Conservation (phyloP, 1,140 invertebrate species). For the Pseudomyrmex concolor region DNA sequence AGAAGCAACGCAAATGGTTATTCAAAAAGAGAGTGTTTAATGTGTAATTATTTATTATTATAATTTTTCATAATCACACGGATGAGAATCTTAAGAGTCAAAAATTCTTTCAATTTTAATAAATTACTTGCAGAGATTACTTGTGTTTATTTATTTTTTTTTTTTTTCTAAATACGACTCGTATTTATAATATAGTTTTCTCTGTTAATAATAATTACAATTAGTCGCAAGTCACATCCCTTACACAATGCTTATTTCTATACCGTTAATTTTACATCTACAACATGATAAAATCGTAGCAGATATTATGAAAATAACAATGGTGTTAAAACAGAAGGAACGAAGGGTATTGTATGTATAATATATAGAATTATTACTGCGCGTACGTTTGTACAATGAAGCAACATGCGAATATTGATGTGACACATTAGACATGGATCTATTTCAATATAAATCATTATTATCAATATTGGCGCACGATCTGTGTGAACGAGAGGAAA, state of each 20-base stretch:
- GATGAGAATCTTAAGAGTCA: too few species aligned
- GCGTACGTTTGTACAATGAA: conserved; percentile 10
- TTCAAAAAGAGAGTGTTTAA: background rate
- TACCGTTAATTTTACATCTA: background rate
- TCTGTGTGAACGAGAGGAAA: conserved; percentile 8
- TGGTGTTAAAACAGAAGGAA: background rate
- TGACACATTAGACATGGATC: conserved; percentile 1
- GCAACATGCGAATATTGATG: background rate
- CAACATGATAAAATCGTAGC: background rate
- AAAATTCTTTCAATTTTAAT: too few species aligned
- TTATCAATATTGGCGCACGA: background rate
- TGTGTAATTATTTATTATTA: background rate
- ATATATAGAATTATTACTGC: conserved; percentile 8
- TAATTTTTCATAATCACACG: background rate
- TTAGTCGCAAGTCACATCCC: background rate
- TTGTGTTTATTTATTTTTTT: too few species aligned
- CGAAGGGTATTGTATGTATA: background rate
- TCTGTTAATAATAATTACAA: background rate
- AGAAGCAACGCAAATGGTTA: conserved; percentile 13
- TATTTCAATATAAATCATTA: conserved; percentile 30
- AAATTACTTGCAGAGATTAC: too few species aligned
- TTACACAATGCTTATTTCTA: background rate
- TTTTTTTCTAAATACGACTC: background rate
- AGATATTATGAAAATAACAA: background rate
- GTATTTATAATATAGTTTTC: background rate